A percentile compares a stretch with the other conserved stretches of the same genome.
These are phyloP conservation scores for Alloplasta piceator DNA, from an alignment of 2,888 invertebrate genomes.

Conservation along the genomic window DNA sequence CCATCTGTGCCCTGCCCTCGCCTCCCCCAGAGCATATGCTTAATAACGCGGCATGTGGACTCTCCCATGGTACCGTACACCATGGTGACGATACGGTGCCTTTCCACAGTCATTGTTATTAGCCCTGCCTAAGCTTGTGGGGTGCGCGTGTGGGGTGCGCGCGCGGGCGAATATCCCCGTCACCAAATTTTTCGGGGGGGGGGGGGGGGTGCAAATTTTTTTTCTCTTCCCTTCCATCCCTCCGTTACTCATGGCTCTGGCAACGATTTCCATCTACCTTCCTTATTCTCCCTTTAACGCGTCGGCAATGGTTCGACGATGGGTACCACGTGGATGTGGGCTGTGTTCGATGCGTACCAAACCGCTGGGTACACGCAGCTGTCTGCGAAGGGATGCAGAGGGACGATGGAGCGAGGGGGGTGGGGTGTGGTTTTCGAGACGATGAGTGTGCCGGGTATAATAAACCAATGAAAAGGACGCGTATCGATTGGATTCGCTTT, in stretches of 20 bases:
- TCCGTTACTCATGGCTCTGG: conserved; percentile 29
- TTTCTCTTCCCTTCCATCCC: conserved; percentile 3
- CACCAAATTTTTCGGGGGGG: conserved; percentile 51
- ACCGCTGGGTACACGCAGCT: conserved; percentile 65
- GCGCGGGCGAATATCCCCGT: conserved; percentile 66
- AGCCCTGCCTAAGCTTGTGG: conserved; percentile 70
- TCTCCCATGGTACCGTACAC: conserved; percentile 37
- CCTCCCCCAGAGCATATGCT: conserved; percentile 74
- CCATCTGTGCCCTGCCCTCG: conserved; percentile 62
- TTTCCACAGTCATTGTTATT: conserved; percentile 69
- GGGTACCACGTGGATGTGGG: conserved; percentile 1
- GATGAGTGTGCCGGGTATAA: conserved; percentile 48
- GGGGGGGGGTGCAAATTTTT: conserved; percentile 51
- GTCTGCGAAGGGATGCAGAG: conserved; percentile 63
- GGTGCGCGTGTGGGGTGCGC: conserved; percentile 69
- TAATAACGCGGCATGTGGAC: conserved; percentile 72
- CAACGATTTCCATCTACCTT: conserved; percentile 40
- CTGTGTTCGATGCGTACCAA: neutral
- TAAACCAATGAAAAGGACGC: conserved; percentile 46
- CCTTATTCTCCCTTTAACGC: neutral
- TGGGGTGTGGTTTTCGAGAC: conserved; percentile 63
- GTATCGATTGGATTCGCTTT: conserved; percentile 62
- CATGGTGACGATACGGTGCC: conserved; percentile 53
- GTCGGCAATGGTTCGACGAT: conserved; percentile 9
- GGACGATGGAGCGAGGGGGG: too few species aligned